A percentile compares a stretch with the other conserved stretches of the same genome.
Evolutionary conservation across 2,888 invertebrate genomes (phyloP).

Genomic region (Polia nebulosa): DNA sequence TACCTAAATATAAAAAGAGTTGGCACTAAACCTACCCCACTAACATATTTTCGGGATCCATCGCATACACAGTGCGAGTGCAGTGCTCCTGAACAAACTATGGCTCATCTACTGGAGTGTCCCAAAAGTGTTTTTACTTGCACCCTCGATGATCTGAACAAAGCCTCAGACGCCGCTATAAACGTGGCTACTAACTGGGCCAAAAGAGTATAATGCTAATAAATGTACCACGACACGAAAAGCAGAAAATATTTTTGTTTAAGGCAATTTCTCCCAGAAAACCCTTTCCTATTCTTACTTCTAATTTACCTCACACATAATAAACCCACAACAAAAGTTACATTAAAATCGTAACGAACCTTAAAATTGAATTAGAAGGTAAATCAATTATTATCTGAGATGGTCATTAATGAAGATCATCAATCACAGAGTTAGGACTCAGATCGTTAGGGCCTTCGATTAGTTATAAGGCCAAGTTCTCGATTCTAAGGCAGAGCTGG

Average conservation of each 20-base stretch:
- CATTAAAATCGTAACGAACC: slow-evolving; percentile 48
- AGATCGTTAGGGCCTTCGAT: slow-evolving; percentile 67
- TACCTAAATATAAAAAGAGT: background rate
- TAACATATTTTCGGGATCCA: no score
- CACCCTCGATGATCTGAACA: no score
- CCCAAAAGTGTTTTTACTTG: no score
- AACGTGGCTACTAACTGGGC: no score
- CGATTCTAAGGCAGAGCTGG: slow-evolving; percentile 43
- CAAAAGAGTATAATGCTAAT: no score
- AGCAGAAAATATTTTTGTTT: no score
- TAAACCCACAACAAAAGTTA: slow-evolving; percentile 26
- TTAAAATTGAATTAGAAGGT: slow-evolving; percentile 66
- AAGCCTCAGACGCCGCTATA: no score
- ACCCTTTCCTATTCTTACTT: background rate
- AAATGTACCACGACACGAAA: no score
- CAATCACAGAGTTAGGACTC: slow-evolving; percentile 65
- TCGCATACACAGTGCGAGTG: no score
- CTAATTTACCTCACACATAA: slow-evolving; percentile 18
- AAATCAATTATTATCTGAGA: slow-evolving; percentile 75
- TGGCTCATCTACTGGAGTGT: no score
- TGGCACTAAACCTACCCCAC: background rate
- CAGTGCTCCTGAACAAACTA: no score
- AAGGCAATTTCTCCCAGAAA: background rate
- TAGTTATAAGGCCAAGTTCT: slow-evolving; percentile 58
- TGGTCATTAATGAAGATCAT: slow-evolving; percentile 71